Evolutionary conservation across 2,113 vertebrate species (phyloP).

Genomic region (Coptodon bakossiorum): DNA sequence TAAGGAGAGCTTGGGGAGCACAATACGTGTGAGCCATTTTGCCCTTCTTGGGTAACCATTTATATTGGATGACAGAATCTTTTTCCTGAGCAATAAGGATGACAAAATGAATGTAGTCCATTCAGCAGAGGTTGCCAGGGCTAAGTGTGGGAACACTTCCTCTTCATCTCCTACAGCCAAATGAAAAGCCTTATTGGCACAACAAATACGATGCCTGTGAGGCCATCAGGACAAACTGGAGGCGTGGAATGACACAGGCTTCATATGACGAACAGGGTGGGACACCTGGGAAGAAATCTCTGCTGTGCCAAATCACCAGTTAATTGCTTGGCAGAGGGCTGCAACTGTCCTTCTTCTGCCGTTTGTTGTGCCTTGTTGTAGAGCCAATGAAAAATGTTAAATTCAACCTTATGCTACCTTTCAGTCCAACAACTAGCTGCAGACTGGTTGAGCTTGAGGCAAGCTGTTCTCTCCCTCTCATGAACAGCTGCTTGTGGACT

Average conservation of each 20-base stretch:
- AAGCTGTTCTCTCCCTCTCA: neutral
- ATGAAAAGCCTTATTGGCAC: constrained; percentile 75
- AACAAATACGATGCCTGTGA: constrained; percentile 69
- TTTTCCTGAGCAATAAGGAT: constrained; percentile 25
- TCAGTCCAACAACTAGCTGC: constrained; percentile 23
- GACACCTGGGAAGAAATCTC: constrained; percentile 59
- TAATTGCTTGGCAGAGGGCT: constrained; percentile 63
- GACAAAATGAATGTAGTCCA: constrained; percentile 57
- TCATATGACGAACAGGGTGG: constrained; percentile 58
- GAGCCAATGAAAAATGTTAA: constrained; percentile 39
- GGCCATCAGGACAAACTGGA: constrained; percentile 59
- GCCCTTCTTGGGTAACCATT: constrained; percentile 34
- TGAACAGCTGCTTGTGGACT: constrained; percentile 2
- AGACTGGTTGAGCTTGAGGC: constrained; percentile 19
- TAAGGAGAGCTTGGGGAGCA: neutral
- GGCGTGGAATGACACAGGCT: constrained; percentile 69
- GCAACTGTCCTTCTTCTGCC: constrained; percentile 26
- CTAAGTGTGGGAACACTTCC: constrained; percentile 65
- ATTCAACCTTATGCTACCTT: constrained; percentile 36
- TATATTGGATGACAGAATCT: constrained; percentile 46
- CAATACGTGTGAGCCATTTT: constrained; percentile 8
- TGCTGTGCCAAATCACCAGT: constrained; percentile 60
- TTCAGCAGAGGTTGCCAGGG: constrained; percentile 63
- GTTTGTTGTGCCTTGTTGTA: constrained; percentile 32
- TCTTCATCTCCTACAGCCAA: constrained; percentile 67